A percentile compares a stretch with the other conserved stretches of the same genome.
Conservation (phyloP, 1,140 invertebrate genomes). For the Pseudomyrmex dendroicus region DNA sequence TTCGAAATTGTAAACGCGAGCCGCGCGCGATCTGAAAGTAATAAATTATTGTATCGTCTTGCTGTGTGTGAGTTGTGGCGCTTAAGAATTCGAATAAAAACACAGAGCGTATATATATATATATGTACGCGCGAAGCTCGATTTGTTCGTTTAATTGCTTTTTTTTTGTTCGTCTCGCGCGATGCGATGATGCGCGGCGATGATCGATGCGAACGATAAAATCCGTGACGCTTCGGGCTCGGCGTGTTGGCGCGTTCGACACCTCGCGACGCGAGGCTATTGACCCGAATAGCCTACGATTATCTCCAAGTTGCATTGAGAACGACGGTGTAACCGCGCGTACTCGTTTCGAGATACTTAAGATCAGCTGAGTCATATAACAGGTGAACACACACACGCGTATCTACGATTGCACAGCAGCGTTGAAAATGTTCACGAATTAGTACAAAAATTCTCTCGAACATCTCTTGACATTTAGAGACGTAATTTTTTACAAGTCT, state of each 20-base stretch:
- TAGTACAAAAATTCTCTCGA: not conserved
- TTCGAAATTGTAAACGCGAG: conserved; percentile 15
- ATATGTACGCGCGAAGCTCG: not conserved
- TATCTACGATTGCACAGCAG: conserved; percentile 51
- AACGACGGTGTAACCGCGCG: conserved; percentile 37
- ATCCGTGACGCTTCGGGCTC: conserved; percentile 17
- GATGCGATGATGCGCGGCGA: conserved; percentile 24
- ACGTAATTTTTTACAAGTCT: conserved; percentile 34
- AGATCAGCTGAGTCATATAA: conserved; percentile 72
- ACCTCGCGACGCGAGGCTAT: conserved; percentile 60
- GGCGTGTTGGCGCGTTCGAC: conserved; percentile 20
- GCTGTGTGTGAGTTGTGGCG: not conserved
- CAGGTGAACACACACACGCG: conserved; percentile 63
- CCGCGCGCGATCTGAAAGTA: too few species aligned
- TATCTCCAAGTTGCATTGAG: conserved; percentile 42
- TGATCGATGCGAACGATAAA: conserved; percentile 54
- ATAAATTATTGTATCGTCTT: too few species aligned
- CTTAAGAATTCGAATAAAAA: conserved; percentile 12
- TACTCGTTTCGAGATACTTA: conserved; percentile 35
- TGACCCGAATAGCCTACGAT: conserved; percentile 57
- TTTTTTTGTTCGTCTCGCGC: conserved; percentile 37
- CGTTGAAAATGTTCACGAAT: conserved; percentile 40
- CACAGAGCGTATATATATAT: not conserved
- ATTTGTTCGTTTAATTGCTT: conserved; percentile 27
- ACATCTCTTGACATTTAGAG: not conserved